Percentiles rank a stretch among this genome's conserved stretches.
These are phyloP conservation scores for Pediacus dermestoides DNA, from an alignment of 2,888 invertebrate genomes.

Conservation along the genomic window DNA sequence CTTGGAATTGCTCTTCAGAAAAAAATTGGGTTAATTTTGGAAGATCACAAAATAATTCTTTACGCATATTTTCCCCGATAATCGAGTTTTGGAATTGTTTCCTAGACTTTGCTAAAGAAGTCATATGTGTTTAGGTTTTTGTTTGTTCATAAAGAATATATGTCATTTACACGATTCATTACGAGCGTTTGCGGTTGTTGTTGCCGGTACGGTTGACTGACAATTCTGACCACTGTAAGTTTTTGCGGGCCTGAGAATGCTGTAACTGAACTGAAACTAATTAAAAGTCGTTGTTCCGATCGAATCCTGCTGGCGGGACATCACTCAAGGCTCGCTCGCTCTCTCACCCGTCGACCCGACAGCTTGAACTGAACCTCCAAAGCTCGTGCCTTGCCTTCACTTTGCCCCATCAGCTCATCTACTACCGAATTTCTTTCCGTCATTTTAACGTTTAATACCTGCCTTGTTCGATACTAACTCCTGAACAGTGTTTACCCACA, in stretches of 20 bases:
- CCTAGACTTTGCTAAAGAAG: no score
- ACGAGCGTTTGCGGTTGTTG: conserved; percentile 39
- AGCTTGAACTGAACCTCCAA: conserved; percentile 9
- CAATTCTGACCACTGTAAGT: conserved; percentile 42
- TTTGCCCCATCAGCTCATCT: no score
- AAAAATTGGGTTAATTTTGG: no score
- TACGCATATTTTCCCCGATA: no score
- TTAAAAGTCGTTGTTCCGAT: conserved; percentile 49
- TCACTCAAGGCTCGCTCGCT: conserved; percentile 38
- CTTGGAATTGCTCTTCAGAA: no score
- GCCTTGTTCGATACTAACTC: conserved; percentile 11
- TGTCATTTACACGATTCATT: conserved; percentile 46
- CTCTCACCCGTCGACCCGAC: conserved; percentile 8
- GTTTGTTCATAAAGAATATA: conserved; percentile 13
- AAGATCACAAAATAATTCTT: no score
- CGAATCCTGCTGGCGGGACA: conserved; percentile 43
- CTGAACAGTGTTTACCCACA: no score
- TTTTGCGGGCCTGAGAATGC: conserved; percentile 42
- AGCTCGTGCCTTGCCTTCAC: conserved; percentile 7
- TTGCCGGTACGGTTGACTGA: conserved; percentile 42
- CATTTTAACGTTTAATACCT: conserved; percentile 12
- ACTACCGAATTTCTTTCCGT: conserved; percentile 11
- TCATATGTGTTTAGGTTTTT: no score
- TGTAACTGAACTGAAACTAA: conserved; percentile 49
- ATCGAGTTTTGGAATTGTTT: no score